These are phyloP conservation scores for cat (Felis catus) DNA, from an alignment of 2,113 vertebrate species.

Conservation along the genomic window DNA sequence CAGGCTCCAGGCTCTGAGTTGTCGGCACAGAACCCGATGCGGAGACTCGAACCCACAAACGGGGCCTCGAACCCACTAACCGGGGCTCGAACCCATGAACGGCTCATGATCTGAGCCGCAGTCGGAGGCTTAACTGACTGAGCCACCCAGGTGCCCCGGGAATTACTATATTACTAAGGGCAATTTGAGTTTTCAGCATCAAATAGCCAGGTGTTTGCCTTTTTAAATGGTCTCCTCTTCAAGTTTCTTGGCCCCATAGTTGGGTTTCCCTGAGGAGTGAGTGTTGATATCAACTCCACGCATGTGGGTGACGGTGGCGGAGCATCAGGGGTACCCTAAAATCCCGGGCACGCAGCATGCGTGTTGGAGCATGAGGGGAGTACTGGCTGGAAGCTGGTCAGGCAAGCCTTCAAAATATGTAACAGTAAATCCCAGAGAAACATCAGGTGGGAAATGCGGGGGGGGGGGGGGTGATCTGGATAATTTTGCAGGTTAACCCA, in stretches of 20 bases:
- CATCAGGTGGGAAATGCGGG: neutral
- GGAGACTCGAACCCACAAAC: no score
- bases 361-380: no score
- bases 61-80: no score
- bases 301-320: neutral
- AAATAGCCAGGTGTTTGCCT: neutral
- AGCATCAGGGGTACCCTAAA: neutral
- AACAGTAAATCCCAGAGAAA: neutral
- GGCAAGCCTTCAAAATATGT: neutral
- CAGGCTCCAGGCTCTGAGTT: no score
- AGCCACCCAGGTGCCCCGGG: neutral
- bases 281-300: neutral
- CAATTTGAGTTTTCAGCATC: neutral
- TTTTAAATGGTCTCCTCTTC: slow-evolving; percentile 18
- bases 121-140: no score
- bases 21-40: no score
- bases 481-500: neutral
- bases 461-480: neutral
- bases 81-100: no score
- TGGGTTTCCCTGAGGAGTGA: neutral
- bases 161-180: neutral
- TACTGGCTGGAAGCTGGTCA: neutral
- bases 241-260: neutral
- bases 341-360: neutral
- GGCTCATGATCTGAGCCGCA: no score